These are phyloP conservation scores for Morpho helenor DNA, from an alignment of 2,888 invertebrate genomes.

Conservation along the genomic window DNA sequence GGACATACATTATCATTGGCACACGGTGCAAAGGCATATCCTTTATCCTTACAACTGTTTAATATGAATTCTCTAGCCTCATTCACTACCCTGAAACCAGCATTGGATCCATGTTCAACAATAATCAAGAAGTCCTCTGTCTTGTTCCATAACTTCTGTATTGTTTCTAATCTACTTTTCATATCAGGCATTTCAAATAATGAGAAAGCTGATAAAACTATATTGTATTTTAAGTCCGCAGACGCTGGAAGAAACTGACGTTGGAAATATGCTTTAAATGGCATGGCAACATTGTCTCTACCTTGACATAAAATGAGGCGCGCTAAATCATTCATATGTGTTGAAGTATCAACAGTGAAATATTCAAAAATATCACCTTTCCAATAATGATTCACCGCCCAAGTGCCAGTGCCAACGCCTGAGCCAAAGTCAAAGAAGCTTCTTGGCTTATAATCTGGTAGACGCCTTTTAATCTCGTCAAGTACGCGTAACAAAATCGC, in stretches of 20 bases:
- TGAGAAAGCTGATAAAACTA: constrained; percentile 89
- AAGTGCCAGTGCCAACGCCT: constrained; percentile 91
- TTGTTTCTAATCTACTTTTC: constrained; percentile 82
- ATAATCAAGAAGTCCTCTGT: constrained; percentile 90
- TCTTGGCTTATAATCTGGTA: constrained; percentile 84
- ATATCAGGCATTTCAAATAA: constrained; percentile 88
- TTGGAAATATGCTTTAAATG: constrained; percentile 82
- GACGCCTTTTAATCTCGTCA: constrained; percentile 83
- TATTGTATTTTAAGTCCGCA: constrained; percentile 82
- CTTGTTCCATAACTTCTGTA: constrained; percentile 92
- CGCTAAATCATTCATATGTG: constrained; percentile 90
- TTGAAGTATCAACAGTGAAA: constrained; percentile 90
- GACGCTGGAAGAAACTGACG: constrained; percentile 90
- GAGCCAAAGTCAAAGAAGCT: constrained; percentile 95
- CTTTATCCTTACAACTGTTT: constrained; percentile 63
- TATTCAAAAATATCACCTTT: constrained; percentile 86
- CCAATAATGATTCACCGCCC: constrained; percentile 91
- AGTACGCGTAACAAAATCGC: constrained; percentile 84
- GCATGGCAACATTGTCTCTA: constrained; percentile 78
- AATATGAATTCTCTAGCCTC: constrained; percentile 92
- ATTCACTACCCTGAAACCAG: constrained; percentile 89
- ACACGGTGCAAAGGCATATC: constrained; percentile 81
- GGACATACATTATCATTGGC: constrained; percentile 90
- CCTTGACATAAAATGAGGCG: constrained; percentile 84
- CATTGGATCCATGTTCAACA: constrained; percentile 90